Percentiles rank a stretch among this genome's conserved stretches.
phyloP scores from a whole-genome alignment of 2,888 invertebrate genomes.

The Vesta saturnalis region DNA sequence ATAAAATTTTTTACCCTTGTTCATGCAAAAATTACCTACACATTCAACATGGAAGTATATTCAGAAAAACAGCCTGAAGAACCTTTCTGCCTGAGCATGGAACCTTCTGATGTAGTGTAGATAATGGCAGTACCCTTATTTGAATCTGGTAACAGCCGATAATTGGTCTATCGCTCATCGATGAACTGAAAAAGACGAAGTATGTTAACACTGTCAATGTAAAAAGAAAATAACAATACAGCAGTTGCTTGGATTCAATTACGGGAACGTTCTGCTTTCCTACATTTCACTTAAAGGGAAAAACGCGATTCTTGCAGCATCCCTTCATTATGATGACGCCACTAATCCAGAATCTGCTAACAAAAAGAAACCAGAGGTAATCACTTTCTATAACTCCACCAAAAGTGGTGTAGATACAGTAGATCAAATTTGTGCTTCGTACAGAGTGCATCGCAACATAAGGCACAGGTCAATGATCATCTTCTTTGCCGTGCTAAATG shows the following conservation, averaged over 20 bases:
- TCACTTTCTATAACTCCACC: slow-evolving; percentile 36
- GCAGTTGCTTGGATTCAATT: too few relatives aligned
- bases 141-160: not conserved
- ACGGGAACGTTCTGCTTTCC: too few relatives aligned
- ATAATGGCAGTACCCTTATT: not conserved
- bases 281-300: not conserved
- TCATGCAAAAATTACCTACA: not conserved
- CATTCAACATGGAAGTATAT: too few relatives aligned
- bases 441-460: slow-evolving; percentile 42
- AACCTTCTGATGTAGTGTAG: not conserved
- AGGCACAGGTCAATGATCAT: slow-evolving; percentile 45
- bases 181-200: too few relatives aligned
- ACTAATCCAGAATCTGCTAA: not conserved
- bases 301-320: not conserved
- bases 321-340: not conserved
- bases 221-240: too few relatives aligned
- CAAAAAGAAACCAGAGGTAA: slow-evolving; percentile 31
- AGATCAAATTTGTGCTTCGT: slow-evolving; percentile 40
- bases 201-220: too few relatives aligned
- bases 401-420: slow-evolving; percentile 47
- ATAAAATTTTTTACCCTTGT: not conserved
- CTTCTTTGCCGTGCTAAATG: slow-evolving; percentile 45
- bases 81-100: too few relatives aligned
- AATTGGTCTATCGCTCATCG: not conserved
- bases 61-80: too few relatives aligned